phyloP scores from a whole-genome alignment of 2,888 invertebrate species.

The Thecocarcelia acutangulata region DNA sequence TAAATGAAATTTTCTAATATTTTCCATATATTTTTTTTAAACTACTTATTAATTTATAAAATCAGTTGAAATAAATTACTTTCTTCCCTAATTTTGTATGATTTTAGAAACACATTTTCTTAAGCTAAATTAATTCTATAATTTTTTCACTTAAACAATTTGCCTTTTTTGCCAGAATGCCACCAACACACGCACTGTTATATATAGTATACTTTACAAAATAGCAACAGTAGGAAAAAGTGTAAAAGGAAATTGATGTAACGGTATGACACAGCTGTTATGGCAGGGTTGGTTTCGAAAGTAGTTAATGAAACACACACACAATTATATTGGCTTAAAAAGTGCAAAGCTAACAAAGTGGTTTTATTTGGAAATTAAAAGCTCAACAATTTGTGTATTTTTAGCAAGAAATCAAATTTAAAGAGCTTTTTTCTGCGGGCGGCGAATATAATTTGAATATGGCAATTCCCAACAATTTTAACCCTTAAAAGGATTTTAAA shows the following conservation, averaged over 20 bases:
- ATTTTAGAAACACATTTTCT: conserved; percentile 38
- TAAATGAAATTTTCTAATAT: conserved; percentile 24
- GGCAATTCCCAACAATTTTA: no score
- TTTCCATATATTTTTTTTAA: conserved; percentile 9
- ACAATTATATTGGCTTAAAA: conserved; percentile 7
- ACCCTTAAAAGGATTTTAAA: no score
- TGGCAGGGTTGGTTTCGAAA: conserved; percentile 39
- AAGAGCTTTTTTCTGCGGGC: no score
- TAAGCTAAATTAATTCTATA: conserved; percentile 9
- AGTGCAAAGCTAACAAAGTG: no score
- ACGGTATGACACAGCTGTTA: conserved; percentile 65
- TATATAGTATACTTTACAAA: conserved; percentile 28
- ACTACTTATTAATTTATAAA: conserved; percentile 8
- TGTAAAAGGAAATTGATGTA: conserved; percentile 52
- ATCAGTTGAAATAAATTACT: conserved; percentile 12
- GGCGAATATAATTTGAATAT: no score
- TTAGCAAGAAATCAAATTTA: no score
- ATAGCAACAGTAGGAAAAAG: conserved; percentile 59
- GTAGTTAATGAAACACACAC: not conserved
- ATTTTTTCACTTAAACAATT: conserved; percentile 39
- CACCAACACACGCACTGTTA: conserved; percentile 45
- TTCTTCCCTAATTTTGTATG: conserved; percentile 39
- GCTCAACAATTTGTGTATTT: no score
- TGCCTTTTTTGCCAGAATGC: conserved; percentile 40
- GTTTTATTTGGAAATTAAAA: no score